Conservation (phyloP, 2,888 invertebrate genomes). For the Orchesella flavescens region DNA sequence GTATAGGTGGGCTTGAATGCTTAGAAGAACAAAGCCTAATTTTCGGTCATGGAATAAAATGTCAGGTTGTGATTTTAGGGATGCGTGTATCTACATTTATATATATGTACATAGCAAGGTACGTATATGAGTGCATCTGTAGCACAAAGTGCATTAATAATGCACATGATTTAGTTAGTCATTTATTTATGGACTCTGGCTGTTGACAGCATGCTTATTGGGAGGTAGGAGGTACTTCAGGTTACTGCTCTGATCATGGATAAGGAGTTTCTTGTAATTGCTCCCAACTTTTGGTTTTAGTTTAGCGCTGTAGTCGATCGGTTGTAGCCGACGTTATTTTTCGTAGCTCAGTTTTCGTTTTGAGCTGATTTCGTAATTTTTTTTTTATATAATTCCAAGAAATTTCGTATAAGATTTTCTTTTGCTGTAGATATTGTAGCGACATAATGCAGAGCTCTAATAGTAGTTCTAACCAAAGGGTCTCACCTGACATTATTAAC, state of each 20-base stretch:
- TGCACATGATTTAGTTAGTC: not conserved
- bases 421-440: not conserved
- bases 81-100: too few relatives aligned
- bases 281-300: not conserved
- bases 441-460: slow-evolving; percentile 16
- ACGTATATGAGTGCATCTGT: too few relatives aligned
- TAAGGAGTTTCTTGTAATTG: slow-evolving; percentile 26
- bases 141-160: not conserved
- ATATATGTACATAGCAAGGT: too few relatives aligned
- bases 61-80: too few relatives aligned
- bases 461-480: not conserved
- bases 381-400: not conserved
- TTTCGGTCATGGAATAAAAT: slow-evolving; percentile 25
- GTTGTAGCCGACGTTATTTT: not conserved
- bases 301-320: not conserved
- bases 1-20: slow-evolving; percentile 21
- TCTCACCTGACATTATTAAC: slow-evolving; percentile 45
- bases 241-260: slow-evolving; percentile 36
- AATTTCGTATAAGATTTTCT: not conserved
- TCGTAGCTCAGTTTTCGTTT: not conserved
- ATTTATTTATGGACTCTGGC: slow-evolving; percentile 30
- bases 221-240: slow-evolving; percentile 40
- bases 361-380: not conserved
- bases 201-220: slow-evolving; percentile 39
- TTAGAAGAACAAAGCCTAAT: slow-evolving; percentile 14